Evolutionary conservation across 2,113 vertebrate species (phyloP).

Genomic region (Uropsilus gracilis): DNA sequence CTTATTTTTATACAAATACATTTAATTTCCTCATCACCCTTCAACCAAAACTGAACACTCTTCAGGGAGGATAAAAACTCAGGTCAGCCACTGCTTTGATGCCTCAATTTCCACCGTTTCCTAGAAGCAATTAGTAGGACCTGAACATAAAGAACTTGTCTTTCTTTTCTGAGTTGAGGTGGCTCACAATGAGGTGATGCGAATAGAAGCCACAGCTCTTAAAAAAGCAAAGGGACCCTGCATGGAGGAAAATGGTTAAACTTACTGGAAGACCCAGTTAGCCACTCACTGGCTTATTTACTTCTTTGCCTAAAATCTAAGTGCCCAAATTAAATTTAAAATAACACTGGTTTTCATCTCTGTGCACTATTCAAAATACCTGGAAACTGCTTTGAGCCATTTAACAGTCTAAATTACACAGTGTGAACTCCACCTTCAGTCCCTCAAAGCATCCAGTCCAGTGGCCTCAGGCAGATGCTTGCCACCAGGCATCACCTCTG

Average conservation of each 20-base stretch:
- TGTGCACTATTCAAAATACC: neutral
- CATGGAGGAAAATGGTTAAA: neutral
- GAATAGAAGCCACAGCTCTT: neutral
- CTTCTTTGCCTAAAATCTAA: neutral
- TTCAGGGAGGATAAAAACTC: neutral
- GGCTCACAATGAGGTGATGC: neutral
- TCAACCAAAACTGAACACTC: neutral
- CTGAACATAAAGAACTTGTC: rapidly evolving
- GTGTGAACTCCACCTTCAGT: neutral
- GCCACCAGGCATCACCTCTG: neutral
- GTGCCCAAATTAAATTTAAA: neutral
- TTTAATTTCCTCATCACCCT: neutral
- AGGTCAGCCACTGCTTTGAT: neutral
- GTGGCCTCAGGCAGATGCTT: neutral
- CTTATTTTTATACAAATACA: neutral
- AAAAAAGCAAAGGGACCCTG: neutral
- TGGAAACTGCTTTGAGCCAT: conserved; percentile 35
- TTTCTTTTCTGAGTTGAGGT: neutral
- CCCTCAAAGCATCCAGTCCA: neutral
- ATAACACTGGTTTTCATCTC: neutral
- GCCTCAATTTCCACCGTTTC: neutral
- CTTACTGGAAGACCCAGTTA: neutral
- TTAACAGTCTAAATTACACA: neutral
- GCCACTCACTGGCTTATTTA: too few relatives aligned
- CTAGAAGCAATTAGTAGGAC: neutral